Evolutionary conservation across 2,888 invertebrate species (phyloP), one percentile per base, ranked within the genome.

Genomic region (Caenorhabditis macrosperma): DNA sequence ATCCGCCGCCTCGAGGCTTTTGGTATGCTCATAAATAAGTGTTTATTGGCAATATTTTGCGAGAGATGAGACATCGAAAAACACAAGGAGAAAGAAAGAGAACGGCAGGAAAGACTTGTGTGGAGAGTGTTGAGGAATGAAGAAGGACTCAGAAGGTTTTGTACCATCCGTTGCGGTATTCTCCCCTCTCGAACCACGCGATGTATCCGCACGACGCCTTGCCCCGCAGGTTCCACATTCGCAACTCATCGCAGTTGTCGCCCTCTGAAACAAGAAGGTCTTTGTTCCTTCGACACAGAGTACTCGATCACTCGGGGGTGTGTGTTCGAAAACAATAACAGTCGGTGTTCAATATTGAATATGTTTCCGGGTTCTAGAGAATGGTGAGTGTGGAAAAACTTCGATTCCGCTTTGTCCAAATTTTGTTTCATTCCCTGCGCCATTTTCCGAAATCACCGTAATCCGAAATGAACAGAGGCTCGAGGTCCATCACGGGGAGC

Each of bases 131-230:
- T 59, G 35, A 55, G 22, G 30, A 52, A 10, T 26, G 12, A 20
- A 24, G 26, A n/a, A 7, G 5, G 12, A 15, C 3, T 74, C 59
- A 78, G 35, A 59, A 74, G 7, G 84, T 78, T 55, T 85, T 85
- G 57, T 85, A 85, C 85, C 85, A 85, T 26, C 81, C 81, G 55
- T 85, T 85, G 2, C 68, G 66, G 46, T 83, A 68, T 57, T 77
- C 75, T 5, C 78, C 77, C 28, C 71, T 71, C 22, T 76, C 79
- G 71, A 81, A 82, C 85, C 85, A 85, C 9, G 82, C 82, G 38
- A 85, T 85, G 38, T 82, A 82, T 0, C 85, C 83, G 52, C 85
- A 85, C 0, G 83, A 79, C 1, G 85, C 85, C 24, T 82, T 83
- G 22, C 85, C 85, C 28, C 74, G 80, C 7, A 82, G 57, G 57